Percentiles rank a stretch among this genome's conserved stretches.
phyloP scores from a whole-genome alignment of 2,888 invertebrate genomes.

The Nomada ruficornis region DNA sequence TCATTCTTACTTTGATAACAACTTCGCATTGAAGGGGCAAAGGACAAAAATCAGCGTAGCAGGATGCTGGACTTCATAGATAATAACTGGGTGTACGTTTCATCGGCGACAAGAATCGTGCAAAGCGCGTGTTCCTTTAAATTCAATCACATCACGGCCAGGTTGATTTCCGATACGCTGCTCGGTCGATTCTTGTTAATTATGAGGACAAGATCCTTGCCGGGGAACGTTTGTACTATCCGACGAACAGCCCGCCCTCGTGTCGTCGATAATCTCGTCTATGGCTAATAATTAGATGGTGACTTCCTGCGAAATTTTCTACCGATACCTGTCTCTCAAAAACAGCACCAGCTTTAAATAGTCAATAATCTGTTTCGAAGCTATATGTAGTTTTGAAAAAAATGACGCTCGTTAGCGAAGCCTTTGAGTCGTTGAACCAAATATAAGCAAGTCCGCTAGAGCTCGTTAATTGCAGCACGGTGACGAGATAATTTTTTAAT shows the following conservation, averaged over 20 bases:
- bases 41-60: neutral
- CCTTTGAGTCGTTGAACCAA: slow-evolving; percentile 44
- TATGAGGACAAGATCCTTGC: slow-evolving; percentile 9
- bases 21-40: no score
- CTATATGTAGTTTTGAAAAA: neutral
- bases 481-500: slow-evolving; percentile 44
- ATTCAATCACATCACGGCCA: neutral
- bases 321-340: slow-evolving; percentile 1
- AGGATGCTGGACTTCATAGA: no score
- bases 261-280: slow-evolving; percentile 14
- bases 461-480: slow-evolving; percentile 30
- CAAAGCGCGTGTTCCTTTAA: neutral
- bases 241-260: neutral
- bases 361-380: neutral
- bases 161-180: slow-evolving; percentile 25
- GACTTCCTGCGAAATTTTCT: neutral
- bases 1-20: no score
- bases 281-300: neutral
- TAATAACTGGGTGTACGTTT: neutral
- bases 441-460: slow-evolving; percentile 24
- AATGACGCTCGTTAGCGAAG: slow-evolving; percentile 46
- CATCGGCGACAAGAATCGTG: neutral
- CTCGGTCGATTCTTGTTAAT: slow-evolving; percentile 10
- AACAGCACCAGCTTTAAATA: neutral
- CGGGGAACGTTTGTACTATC: neutral